Conservation (phyloP, 1,140 invertebrate species). For the Caenorhabditis inopinata region DNA sequence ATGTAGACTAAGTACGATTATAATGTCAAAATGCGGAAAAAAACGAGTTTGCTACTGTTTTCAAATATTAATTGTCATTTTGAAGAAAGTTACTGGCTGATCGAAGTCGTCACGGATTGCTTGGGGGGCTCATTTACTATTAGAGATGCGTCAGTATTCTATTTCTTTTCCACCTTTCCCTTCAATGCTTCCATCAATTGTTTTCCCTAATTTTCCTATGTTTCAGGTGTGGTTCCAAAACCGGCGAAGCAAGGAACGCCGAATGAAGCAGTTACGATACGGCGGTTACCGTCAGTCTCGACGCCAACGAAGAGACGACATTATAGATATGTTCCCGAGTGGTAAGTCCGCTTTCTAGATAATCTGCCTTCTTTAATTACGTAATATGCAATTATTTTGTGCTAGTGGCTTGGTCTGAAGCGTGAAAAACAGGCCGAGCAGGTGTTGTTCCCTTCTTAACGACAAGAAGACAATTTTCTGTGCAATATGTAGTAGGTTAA, state of each 20-base stretch:
- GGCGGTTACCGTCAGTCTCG: conserved; percentile 52
- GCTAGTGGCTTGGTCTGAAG: too few species aligned
- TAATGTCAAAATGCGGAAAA: too few species aligned
- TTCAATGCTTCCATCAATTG: background rate
- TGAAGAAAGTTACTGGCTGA: too few species aligned
- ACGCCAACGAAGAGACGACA: conserved; percentile 41
- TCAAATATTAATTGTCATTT: too few species aligned
- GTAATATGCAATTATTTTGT: background rate
- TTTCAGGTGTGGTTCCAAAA: conserved; percentile 75
- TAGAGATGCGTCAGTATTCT: background rate
- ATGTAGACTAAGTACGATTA: too few species aligned
- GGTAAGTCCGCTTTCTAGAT: background rate
- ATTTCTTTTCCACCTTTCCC: background rate
- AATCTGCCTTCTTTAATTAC: background rate
- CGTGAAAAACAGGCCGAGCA: background rate
- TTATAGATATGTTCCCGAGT: conserved; percentile 37
- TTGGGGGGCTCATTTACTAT: too few species aligned
- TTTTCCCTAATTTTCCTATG: background rate
- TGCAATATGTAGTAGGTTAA: conserved; percentile 25
- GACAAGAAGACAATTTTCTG: background rate
- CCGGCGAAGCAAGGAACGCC: conserved; percentile 71
- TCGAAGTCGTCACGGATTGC: too few species aligned
- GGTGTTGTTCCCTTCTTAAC: background rate
- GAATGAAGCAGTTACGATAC: conserved; percentile 70
- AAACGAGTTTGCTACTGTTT: too few species aligned